phyloP scores from a whole-genome alignment of 1,140 invertebrate genomes.

The Drosophila murphyi region DNA sequence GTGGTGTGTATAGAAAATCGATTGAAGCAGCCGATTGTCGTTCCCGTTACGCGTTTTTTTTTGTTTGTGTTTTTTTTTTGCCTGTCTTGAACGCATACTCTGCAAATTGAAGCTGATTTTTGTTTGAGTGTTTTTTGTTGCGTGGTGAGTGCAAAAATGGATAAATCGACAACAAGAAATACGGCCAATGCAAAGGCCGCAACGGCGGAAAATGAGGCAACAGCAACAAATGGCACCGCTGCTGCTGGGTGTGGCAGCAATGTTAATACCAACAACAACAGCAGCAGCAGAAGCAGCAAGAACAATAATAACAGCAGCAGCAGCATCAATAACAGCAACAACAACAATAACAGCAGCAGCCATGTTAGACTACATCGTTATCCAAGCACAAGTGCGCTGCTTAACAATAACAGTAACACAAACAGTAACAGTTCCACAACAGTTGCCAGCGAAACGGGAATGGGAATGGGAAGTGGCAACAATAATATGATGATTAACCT shows the following conservation, averaged over 20 bases:
- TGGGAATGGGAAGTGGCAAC: neutral
- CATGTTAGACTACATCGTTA: constrained; percentile 5
- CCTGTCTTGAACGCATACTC: neutral
- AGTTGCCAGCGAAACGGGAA: constrained; percentile 3
- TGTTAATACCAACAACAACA: constrained; percentile 31
- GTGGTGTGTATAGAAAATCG: constrained; percentile 80
- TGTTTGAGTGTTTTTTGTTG: constrained; percentile 21
- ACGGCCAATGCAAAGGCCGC: constrained; percentile 51
- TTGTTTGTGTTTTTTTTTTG: constrained; percentile 45
- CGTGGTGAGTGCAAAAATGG: constrained; percentile 48
- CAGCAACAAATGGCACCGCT: constrained; percentile 28
- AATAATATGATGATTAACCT: constrained; percentile 87
- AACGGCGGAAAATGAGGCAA: constrained; percentile 34
- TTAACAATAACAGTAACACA: constrained; percentile 6
- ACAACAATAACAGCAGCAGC: constrained; percentile 10
- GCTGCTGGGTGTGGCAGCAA: constrained; percentile 45
- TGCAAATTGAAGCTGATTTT: neutral
- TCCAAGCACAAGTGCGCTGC: constrained; percentile 32
- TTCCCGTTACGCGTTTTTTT: constrained; percentile 61
- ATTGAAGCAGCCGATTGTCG: constrained; percentile 54
- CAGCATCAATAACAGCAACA: constrained; percentile 28
- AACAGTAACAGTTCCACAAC: constrained; percentile 26
- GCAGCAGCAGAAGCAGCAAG: constrained; percentile 17
- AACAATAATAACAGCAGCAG: constrained; percentile 16
- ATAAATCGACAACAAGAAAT: constrained; percentile 73